Evolutionary conservation across 1,140 invertebrate species (phyloP).

Genomic region (Littorina saxatilis): DNA sequence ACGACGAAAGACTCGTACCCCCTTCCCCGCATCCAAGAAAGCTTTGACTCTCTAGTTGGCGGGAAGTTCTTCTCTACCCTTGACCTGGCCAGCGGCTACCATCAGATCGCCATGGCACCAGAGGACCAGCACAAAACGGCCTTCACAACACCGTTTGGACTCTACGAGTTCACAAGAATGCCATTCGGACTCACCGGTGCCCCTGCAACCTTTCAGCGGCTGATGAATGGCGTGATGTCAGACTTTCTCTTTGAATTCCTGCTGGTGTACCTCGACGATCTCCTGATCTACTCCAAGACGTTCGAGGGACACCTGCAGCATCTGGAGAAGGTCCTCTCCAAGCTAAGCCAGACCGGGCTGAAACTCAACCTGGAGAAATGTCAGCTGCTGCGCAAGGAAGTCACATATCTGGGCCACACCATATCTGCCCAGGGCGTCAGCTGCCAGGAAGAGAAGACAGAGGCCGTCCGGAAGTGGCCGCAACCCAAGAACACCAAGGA

Average conservation of each 20-base stretch:
- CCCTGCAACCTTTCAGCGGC: constrained; percentile 4
- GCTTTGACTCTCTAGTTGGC: constrained; percentile 51
- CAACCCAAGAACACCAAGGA: too few species aligned
- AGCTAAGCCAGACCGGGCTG: constrained; percentile 54
- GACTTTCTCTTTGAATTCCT: not conserved
- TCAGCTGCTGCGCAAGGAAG: constrained; percentile 68
- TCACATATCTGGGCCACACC: constrained; percentile 60
- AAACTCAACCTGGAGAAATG: constrained; percentile 76
- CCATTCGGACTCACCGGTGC: not conserved
- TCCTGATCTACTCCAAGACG: constrained; percentile 35
- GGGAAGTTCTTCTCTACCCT: constrained; percentile 46
- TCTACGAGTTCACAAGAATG: constrained; percentile 3
- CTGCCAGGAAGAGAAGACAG: constrained; percentile 60
- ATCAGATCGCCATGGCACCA: constrained; percentile 1
- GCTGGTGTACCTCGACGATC: constrained; percentile 12
- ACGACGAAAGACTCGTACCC: constrained; percentile 41
- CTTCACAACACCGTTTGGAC: too few species aligned
- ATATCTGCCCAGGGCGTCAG: constrained; percentile 56
- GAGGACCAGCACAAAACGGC: not conserved
- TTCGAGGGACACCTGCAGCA: constrained; percentile 26
- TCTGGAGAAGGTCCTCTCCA: constrained; percentile 42
- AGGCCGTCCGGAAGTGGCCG: too few species aligned
- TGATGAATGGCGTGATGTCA: not conserved
- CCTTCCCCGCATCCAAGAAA: constrained; percentile 43
- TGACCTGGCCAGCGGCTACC: too few species aligned